Conservation (phyloP, 2,888 invertebrate genomes). For the Nymphalis c-album region DNA sequence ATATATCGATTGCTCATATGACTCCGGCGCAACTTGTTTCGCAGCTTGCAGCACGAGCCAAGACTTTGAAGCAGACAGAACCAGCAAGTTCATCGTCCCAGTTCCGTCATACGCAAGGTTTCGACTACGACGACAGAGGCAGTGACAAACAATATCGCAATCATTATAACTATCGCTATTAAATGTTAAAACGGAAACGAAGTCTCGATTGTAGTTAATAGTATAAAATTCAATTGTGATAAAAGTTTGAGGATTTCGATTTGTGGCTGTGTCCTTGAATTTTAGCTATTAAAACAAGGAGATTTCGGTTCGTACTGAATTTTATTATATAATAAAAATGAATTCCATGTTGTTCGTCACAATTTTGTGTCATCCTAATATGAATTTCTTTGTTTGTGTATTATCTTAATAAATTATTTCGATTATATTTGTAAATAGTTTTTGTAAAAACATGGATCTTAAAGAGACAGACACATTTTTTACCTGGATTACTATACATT, state of each 20-base stretch:
- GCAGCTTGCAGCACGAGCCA: constrained; percentile 73
- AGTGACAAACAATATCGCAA: constrained; percentile 20
- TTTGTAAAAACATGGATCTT: background rate
- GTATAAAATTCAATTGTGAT: background rate
- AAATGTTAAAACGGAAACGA: constrained; percentile 31
- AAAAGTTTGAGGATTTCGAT: background rate
- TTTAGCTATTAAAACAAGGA: background rate
- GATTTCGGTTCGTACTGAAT: background rate
- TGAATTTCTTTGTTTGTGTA: background rate
- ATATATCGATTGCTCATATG: constrained; percentile 72
- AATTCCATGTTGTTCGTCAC: background rate
- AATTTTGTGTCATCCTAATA: background rate
- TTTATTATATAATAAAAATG: background rate
- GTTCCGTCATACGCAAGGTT: constrained; percentile 45
- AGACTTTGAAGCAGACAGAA: constrained; percentile 65
- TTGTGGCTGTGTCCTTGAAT: background rate
- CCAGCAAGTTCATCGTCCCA: constrained; percentile 42
- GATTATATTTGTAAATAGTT: background rate
- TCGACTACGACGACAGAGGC: constrained; percentile 48
- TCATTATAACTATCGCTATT: constrained; percentile 54
- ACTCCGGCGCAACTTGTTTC: constrained; percentile 76
- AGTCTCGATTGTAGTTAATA: background rate
- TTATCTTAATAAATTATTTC: background rate
- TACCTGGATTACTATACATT: background rate
- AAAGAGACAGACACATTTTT: background rate